These are phyloP conservation scores for Pollenia labialis DNA, from an alignment of 2,888 invertebrate genomes.

Conservation along the genomic window DNA sequence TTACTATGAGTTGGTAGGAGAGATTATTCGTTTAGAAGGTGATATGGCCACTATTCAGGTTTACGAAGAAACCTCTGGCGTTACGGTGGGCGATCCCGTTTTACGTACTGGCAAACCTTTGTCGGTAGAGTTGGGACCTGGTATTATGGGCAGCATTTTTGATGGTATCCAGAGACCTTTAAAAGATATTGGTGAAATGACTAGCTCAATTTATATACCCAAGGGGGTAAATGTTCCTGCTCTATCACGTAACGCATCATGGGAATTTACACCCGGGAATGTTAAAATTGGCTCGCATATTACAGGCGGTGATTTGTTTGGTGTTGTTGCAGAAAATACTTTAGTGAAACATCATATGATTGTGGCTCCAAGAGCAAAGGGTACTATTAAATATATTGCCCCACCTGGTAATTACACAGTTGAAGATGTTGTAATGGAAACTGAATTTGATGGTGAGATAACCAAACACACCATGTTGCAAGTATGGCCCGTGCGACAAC, in stretches of 20 bases:
- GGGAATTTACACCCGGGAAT: slow-evolving; percentile 95
- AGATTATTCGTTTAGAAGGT: slow-evolving; percentile 99
- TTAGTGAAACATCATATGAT: slow-evolving; percentile 98
- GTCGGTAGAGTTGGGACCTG: slow-evolving; percentile 98
- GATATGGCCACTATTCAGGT: slow-evolving; percentile 99
- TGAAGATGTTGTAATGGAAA: slow-evolving; percentile 95
- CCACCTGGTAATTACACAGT: slow-evolving; percentile 96
- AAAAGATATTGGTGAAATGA: slow-evolving; percentile 95
- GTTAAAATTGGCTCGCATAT: slow-evolving; percentile 96
- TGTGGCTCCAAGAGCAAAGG: slow-evolving; percentile 95
- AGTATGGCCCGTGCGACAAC: slow-evolving; percentile 99
- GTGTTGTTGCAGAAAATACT: slow-evolving; percentile 97
- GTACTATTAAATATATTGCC: slow-evolving; percentile 97
- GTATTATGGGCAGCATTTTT: slow-evolving; percentile 99
- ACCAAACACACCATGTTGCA: slow-evolving; percentile 97
- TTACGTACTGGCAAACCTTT: slow-evolving; percentile 98
- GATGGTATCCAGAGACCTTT: slow-evolving; percentile 99
- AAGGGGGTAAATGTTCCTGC: slow-evolving; percentile 97
- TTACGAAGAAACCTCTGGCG: slow-evolving; percentile 97
- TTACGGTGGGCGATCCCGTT: slow-evolving; percentile 99
- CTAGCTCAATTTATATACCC: slow-evolving; percentile 98
- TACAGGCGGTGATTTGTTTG: slow-evolving; percentile 98
- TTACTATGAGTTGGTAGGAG: slow-evolving; percentile 97
- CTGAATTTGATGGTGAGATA: slow-evolving; percentile 97
- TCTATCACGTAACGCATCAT: slow-evolving; percentile 89